Evolutionary conservation across 2,113 vertebrate species (phyloP), one percentile per base, ranked within the genome.

Genomic region (Lepus timidus): DNA sequence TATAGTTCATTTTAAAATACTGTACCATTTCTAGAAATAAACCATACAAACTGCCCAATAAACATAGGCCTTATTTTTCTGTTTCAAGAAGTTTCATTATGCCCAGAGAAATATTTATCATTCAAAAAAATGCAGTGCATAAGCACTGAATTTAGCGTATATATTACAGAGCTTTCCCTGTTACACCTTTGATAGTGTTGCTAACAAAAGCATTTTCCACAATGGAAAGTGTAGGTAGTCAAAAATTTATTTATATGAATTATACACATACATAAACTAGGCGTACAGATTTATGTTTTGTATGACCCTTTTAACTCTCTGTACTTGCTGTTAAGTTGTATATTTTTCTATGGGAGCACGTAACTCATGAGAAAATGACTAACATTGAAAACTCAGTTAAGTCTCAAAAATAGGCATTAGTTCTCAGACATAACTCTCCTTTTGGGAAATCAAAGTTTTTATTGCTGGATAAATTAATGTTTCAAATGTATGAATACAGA

Each of bases 401-500:
- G 96, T 96, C 96, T 98, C 97, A 98, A 97, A 98, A 98, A 95
- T 6, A 98, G 67, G 92, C 97, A 98, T 98, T 98, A 97, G 97
- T 98, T 98, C 94, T 97, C 96, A 98, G 97, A 94, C 96, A 97
- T 97, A 95, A 92, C 94, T 98, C 96, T 98, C 97, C 98, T 98
- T 98, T 98, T 98, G 98, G 98, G 98, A 98, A 98, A 98, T 98
- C 98, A 98, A 97, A 98, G 93, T 90, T 98, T 98, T 98, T 98
- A 98, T 98, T 98, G 97, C 98, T 84, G 96, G 98, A 98, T 98
- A 98, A 98, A 98, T 98, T 98, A 98, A 98, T 98, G 97, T 97
- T 98, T 98, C 98, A 98, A 98, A 98, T 98, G 97, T 98, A 98
- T 98, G 98, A 98, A 98, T 98, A 98, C 98, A 98, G 97, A 98